Base-by-base conservation (phyloP, 2,113 vertebrate species). In the Cervus canadensis region DNA sequence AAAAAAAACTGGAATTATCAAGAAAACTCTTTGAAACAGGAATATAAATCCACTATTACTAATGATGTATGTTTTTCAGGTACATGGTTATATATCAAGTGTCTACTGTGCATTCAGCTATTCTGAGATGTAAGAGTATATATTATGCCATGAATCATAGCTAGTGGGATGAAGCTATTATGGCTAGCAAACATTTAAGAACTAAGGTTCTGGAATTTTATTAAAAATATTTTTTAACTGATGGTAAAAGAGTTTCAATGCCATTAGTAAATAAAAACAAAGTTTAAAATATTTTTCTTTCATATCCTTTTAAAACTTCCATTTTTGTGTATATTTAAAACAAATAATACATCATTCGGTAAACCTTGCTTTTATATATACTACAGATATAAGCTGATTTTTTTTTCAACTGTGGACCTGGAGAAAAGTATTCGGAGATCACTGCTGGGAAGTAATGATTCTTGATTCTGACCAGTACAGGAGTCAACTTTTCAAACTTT, bases 391-490 rank as follows among this genome's bases (percentile, higher is more conserved):
- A 48, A 21, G 10, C 21, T 91, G 36, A 43, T 59, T 19, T 74
- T 94, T 83, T 82, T 89, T 94, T 62, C 25, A 36, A 62, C 56
- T 62, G 13, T 71, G 25, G n/a, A 81, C 48, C 56, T 91, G 33
- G 26, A 60, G n/a, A 94, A 96, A 96, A 93, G 43, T 95, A 96
- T 52, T 64, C 86, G 40, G 91, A 83, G 67, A 89, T 6, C 6
- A 56, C 25, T 56, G n/a, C 25, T 89, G 52, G 81, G 26, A 96
- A 79, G 60, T 83, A 88, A 40, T 33, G 30, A 60, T 95, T 83
- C 14, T 71, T 81, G 52, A 76, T 8, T 93, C 78, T 95, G 14
- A 3, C n/a, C 86, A 45, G 54, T 33, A 64, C 6, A 71, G 15
- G 17, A 85, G 74, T 76, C 15, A 64, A 2, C 59, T 93, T 89